Evolutionary conservation across 2,888 invertebrate genomes (phyloP).

Genomic region (Psylliodes chrysocephalus): DNA sequence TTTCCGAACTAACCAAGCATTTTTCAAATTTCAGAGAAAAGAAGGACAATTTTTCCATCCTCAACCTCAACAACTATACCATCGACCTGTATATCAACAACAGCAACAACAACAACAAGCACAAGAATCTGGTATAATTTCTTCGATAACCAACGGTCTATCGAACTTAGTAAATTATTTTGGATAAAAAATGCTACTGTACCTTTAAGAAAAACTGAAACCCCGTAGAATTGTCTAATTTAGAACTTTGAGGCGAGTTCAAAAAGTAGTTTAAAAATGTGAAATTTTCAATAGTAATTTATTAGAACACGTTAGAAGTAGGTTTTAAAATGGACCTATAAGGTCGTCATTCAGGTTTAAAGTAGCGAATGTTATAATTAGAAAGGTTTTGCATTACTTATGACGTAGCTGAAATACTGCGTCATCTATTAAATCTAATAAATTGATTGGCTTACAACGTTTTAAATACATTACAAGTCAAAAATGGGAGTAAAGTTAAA

Average conservation of each 20-base stretch:
- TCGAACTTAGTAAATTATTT: conserved; percentile 84
- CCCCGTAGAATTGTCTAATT: background rate
- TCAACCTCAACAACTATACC: conserved; percentile 62
- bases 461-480: no score
- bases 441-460: no score
- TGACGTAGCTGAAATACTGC: no score
- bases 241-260: background rate
- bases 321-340: no score
- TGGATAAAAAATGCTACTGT: conserved; percentile 35
- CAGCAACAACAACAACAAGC: conserved; percentile 60
- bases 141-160: conserved; percentile 81
- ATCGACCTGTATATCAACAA: conserved; percentile 62
- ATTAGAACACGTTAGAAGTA: no score
- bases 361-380: no score
- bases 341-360: no score
- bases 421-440: no score
- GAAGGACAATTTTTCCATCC: conserved; percentile 77
- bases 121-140: conserved; percentile 73
- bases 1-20: no score
- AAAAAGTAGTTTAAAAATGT: background rate
- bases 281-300: no score
- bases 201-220: background rate
- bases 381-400: no score
- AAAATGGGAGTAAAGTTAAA: no score
- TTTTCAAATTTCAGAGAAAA: conserved; percentile 73